Percentiles rank a stretch among this genome's conserved stretches.
These are phyloP conservation scores for Meiosimyza platycephala DNA, from an alignment of 2,888 invertebrate genomes.

Conservation along the genomic window DNA sequence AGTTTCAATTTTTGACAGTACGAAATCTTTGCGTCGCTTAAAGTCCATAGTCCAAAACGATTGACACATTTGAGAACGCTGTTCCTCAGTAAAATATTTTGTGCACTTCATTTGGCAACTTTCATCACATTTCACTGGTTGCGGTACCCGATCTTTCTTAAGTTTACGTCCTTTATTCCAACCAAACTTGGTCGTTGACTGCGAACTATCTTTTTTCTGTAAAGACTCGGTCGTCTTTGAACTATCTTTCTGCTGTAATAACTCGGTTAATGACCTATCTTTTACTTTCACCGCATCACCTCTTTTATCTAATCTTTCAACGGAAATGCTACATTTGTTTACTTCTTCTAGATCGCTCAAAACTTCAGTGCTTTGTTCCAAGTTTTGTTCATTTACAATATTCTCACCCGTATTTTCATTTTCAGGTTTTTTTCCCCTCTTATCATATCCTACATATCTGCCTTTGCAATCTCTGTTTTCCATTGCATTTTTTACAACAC, in stretches of 20 bases:
- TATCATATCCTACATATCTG: constrained; percentile 28
- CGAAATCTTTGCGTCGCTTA: constrained; percentile 47
- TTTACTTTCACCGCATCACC: too few relatives aligned
- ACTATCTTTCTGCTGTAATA: neutral
- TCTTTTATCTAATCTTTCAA: too few relatives aligned
- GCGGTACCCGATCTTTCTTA: constrained; percentile 42
- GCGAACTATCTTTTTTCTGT: constrained; percentile 30
- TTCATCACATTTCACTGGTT: constrained; percentile 43
- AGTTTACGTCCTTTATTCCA: constrained; percentile 39
- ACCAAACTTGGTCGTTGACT: constrained; percentile 36
- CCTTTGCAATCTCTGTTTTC: constrained; percentile 38
- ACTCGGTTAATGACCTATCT: neutral
- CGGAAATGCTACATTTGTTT: too few relatives aligned
- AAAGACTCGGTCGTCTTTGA: neutral
- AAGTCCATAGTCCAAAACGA: constrained; percentile 48
- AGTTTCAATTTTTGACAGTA: constrained; percentile 45
- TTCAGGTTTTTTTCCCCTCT: constrained; percentile 27
- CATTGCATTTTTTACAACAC: constrained; percentile 43
- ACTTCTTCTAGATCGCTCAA: too few relatives aligned
- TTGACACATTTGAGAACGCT: constrained; percentile 46
- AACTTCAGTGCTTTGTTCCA: neutral
- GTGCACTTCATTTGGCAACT: constrained; percentile 46
- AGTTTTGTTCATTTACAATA: too few relatives aligned
- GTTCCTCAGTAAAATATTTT: constrained; percentile 44
- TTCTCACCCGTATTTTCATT: constrained; percentile 1